phyloP scores from a whole-genome alignment of 2,888 invertebrate species.

The Diploptera punctata region DNA sequence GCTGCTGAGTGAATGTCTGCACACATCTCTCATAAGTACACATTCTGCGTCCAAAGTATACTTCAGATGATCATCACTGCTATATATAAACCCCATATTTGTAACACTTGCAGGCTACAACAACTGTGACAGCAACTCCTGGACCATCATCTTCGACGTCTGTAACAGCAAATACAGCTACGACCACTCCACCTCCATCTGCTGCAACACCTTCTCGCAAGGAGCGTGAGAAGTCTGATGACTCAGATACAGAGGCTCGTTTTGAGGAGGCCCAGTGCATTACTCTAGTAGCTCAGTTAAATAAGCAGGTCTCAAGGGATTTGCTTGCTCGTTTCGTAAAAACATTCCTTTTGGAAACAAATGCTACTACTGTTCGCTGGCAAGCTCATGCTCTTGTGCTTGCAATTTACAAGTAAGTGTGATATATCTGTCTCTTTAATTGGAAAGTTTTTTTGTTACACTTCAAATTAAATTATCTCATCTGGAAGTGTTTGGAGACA shows the following conservation, averaged over 20 bases:
- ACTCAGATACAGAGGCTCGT: slow-evolving; percentile 68
- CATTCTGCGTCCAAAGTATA: too few species aligned
- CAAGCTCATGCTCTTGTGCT: slow-evolving; percentile 89
- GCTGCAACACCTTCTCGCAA: slow-evolving; percentile 53
- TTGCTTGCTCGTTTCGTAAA: slow-evolving; percentile 79
- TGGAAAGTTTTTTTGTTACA: too few species aligned
- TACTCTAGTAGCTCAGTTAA: slow-evolving; percentile 72
- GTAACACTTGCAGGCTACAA: too few species aligned
- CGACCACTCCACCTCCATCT: slow-evolving; percentile 43
- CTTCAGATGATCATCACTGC: too few species aligned
- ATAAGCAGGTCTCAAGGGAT: slow-evolving; percentile 67
- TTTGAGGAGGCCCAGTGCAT: slow-evolving; percentile 73
- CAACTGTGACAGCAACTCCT: too few species aligned
- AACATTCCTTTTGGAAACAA: slow-evolving; percentile 92
- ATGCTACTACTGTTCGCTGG: slow-evolving; percentile 92
- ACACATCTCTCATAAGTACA: too few species aligned
- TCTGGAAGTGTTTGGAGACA: too few species aligned
- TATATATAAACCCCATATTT: too few species aligned
- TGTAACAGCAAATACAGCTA: neutral
- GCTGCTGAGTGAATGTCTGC: too few species aligned
- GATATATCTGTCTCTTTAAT: too few species aligned
- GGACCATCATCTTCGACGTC: neutral
- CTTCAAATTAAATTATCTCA: too few species aligned
- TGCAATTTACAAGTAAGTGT: slow-evolving; percentile 78
- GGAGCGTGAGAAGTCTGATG: slow-evolving; percentile 71